phyloP scores from a whole-genome alignment of 2,113 vertebrate species.

The Octodon degus region DNA sequence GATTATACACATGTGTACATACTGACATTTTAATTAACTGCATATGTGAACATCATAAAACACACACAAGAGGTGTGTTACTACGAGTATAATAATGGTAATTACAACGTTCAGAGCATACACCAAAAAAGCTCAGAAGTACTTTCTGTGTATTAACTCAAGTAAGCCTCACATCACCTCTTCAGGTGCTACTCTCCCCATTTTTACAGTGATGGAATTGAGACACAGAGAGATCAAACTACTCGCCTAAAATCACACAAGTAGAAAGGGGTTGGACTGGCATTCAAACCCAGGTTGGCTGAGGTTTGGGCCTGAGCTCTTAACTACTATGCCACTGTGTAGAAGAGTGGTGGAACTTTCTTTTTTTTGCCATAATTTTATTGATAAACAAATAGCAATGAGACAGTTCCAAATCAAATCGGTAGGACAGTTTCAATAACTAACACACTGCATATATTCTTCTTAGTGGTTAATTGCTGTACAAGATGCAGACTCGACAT shows the following conservation, averaged over 20 bases:
- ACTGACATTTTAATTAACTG: neutral
- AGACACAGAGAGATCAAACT: neutral
- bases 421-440: no score
- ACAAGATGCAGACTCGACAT: no score
- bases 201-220: neutral
- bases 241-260: neutral
- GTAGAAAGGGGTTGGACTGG: neutral
- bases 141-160: neutral
- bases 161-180: neutral
- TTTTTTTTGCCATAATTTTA: no score
- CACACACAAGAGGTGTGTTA: neutral
- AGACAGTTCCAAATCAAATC: no score
- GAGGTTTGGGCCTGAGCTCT: neutral
- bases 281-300: neutral
- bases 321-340: neutral
- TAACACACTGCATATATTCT: no score
- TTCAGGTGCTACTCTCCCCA: neutral
- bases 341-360: neutral
- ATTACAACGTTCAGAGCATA: neutral
- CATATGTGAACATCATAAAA: conserved; percentile 21
- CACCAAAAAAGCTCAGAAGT: neutral
- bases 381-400: no score
- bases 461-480: no score
- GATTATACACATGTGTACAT: neutral
- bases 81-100: neutral